A percentile compares a stretch with the other conserved stretches of the same genome.
phyloP scores from a whole-genome alignment of 2,797 vertebrate species.

The Parotocinclus haroldoi region DNA sequence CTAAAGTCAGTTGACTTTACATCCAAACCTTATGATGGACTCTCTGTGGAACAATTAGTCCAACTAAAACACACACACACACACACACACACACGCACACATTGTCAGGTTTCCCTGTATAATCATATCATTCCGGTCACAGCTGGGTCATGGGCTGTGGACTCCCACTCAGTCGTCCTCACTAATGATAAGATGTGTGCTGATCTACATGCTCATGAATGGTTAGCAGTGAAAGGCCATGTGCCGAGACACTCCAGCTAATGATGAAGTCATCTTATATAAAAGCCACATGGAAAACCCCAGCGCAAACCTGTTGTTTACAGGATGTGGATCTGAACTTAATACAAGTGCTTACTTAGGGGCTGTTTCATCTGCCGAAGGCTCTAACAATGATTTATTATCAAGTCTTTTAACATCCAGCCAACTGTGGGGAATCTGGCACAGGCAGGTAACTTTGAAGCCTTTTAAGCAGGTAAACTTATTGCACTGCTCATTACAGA shows the following conservation, averaged over 20 bases:
- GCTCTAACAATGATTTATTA: not conserved
- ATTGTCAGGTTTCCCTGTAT: constrained; percentile 31
- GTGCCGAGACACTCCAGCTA: constrained; percentile 15
- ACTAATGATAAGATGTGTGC: constrained; percentile 22
- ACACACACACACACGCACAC: constrained; percentile 8
- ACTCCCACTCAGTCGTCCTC: not conserved
- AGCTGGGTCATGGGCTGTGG: constrained; percentile 3
- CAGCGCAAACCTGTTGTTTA: constrained; percentile 34
- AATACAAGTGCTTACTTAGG: not conserved
- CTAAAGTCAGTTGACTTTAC: not conserved
- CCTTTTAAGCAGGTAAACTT: too few relatives aligned
- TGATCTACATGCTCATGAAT: constrained; percentile 29
- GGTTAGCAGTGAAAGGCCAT: constrained; percentile 35
- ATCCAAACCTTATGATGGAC: constrained; percentile 3
- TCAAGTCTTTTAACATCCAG: not conserved
- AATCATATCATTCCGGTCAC: constrained; percentile 13
- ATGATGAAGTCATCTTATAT: constrained; percentile 49
- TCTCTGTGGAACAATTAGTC: not conserved
- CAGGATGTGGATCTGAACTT: constrained; percentile 22
- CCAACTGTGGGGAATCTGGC: too few relatives aligned
- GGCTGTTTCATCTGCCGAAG: not conserved
- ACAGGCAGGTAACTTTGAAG: too few relatives aligned
- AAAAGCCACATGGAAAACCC: constrained; percentile 48
- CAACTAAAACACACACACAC: constrained; percentile 13
- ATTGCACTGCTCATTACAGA: too few relatives aligned